These are phyloP conservation scores for Dioctria rufipes DNA, from an alignment of 2,888 invertebrate species.

Conservation along the genomic window DNA sequence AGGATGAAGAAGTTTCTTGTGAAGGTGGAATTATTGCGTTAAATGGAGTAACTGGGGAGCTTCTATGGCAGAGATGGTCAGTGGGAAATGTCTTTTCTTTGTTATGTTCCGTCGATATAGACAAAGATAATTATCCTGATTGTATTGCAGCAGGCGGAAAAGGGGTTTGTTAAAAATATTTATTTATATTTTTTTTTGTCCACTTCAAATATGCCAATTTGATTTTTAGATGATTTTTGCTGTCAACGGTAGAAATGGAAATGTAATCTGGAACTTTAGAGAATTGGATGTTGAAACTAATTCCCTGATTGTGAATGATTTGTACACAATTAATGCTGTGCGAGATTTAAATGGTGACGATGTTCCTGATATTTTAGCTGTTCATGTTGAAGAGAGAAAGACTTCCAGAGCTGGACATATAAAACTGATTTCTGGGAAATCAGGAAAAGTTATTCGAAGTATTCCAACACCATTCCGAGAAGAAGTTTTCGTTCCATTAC, in stretches of 20 bases:
- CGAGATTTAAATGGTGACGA: conserved; percentile 81
- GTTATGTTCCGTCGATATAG: conserved; percentile 81
- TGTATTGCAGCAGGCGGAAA: conserved; percentile 82
- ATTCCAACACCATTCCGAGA: conserved; percentile 77
- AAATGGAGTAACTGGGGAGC: conserved; percentile 80
- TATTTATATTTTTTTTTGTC: background rate
- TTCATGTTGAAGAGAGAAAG: conserved; percentile 76
- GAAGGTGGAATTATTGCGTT: conserved; percentile 83
- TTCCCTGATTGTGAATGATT: conserved; percentile 73
- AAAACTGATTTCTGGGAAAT: conserved; percentile 80
- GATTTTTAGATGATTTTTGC: conserved; percentile 75
- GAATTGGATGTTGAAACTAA: conserved; percentile 70
- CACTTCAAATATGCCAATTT: background rate
- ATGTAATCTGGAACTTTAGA: conserved; percentile 76
- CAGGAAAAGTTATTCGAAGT: conserved; percentile 77
- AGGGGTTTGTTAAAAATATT: conserved; percentile 74
- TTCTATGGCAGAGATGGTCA: conserved; percentile 83
- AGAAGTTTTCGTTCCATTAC: conserved; percentile 83
- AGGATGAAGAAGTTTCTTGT: conserved; percentile 80
- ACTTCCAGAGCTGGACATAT: conserved; percentile 76
- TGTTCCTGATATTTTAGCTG: conserved; percentile 79
- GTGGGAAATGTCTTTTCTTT: conserved; percentile 81
- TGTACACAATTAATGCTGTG: conserved; percentile 81
- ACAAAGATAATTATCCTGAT: conserved; percentile 79
- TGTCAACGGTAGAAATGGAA: conserved; percentile 79